Conservation (phyloP, 2,113 vertebrate species). For the Chiloscyllium plagiosum region DNA sequence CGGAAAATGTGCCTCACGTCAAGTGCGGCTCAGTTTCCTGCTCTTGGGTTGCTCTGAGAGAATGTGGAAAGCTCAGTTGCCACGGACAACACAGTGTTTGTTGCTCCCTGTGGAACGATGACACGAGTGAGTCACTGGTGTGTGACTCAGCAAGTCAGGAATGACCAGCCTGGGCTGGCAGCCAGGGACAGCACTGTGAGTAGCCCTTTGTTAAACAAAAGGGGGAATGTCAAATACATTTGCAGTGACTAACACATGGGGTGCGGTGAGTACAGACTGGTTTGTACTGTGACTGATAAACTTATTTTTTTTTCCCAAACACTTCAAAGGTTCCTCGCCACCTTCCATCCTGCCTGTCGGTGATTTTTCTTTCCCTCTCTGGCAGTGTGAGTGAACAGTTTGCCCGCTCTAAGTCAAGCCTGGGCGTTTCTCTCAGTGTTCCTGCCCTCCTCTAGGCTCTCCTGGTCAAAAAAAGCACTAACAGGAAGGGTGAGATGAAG, state of each 20-base stretch:
- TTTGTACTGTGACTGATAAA: background rate
- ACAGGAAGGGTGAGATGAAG: background rate
- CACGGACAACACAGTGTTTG: background rate
- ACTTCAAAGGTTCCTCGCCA: background rate
- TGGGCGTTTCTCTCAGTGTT: no score
- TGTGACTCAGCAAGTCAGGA: slow-evolving; percentile 10
- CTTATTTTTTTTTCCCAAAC: background rate
- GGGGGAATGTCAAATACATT: slow-evolving; percentile 19
- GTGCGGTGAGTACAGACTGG: background rate
- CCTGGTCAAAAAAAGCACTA: background rate
- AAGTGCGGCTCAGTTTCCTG: background rate
- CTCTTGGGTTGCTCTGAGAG: background rate
- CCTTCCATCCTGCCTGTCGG: background rate
- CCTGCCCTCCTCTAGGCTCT: background rate
- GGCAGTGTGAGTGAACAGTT: background rate
- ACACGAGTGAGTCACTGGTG: background rate
- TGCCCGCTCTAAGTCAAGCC: no score
- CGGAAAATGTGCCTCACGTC: slow-evolving; percentile 4
- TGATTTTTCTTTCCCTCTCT: background rate
- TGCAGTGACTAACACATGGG: slow-evolving; percentile 9
- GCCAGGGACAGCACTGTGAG: background rate
- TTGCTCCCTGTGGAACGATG: background rate
- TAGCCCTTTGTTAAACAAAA: background rate
- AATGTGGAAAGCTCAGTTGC: background rate
- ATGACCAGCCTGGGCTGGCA: background rate